Percentiles rank a stretch among this genome's conserved stretches.
Conservation (phyloP, 2,797 vertebrate species). For the Pseudomugil gertrudae region DNA sequence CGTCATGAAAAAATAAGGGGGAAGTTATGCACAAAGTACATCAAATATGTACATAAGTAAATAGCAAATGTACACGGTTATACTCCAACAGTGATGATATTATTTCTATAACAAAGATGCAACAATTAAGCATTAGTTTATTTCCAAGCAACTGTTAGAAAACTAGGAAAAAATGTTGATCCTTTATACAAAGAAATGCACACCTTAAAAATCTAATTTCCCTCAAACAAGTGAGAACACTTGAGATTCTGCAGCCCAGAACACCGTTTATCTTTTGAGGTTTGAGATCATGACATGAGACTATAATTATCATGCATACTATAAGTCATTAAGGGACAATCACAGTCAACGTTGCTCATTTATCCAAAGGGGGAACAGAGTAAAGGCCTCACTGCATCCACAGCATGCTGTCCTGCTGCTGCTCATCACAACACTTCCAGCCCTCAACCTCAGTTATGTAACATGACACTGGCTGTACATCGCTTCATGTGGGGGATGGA, state of each 20-base stretch:
- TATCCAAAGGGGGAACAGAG: slow-evolving; percentile 7
- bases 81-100: neutral
- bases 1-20: neutral
- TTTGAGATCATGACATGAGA: slow-evolving; percentile 1
- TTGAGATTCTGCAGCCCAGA: neutral
- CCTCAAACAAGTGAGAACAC: neutral
- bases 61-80: neutral
- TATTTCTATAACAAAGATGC: neutral
- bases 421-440: slow-evolving; percentile 33
- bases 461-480: slow-evolving; percentile 49
- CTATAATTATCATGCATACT: neutral
- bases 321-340: slow-evolving; percentile 1
- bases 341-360: neutral
- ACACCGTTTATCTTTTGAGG: neutral
- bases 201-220: neutral
- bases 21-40: neutral
- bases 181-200: neutral
- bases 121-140: neutral
- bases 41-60: neutral
- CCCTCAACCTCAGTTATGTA: slow-evolving; percentile 48
- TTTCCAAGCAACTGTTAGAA: neutral
- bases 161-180: neutral
- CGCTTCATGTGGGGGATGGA: slow-evolving; percentile 48
- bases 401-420: slow-evolving; percentile 26
- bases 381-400: slow-evolving; percentile 12